Base-by-base conservation (phyloP, 2,888 invertebrate species). In the Melangyna quadrimaculata region DNA sequence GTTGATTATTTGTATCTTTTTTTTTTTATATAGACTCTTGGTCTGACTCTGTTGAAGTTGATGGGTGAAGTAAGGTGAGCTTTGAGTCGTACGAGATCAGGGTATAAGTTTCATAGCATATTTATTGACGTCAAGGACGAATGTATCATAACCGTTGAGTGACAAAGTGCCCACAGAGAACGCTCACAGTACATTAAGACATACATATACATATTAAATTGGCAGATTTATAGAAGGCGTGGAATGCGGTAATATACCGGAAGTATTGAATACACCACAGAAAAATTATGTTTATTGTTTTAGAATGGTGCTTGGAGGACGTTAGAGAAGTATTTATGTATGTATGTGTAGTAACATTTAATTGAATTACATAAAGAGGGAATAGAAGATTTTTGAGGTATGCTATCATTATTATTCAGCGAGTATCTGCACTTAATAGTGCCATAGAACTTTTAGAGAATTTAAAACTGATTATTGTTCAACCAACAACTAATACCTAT, bases 91-190 rank as follows among this genome's bases (percentile, higher is more conserved):
- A 29, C 19, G 29, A 19, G 40, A 40, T 40, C 40, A 40, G 45
- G 43, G 65, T 78, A 32, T 70, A 22, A 27, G 48, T 51, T 78
- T 61, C 55, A 61, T 40, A 61, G 22, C 5, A 45, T 63, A 53
- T 40, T 35, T 19, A 57, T 59, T 77, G 78, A 43, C 82, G 67
- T 72, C 84, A 84, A 84, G 84, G 84, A 84, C 84, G 77, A 80
- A 79, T 55, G 80, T 80, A 79, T 83, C 74, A 83, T 83, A 83
- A 83, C 65, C 63, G 43, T 59, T 65, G 77, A 84, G 75, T 84
- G 75, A 80, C 79, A 84, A 77, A 84, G 72, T 84, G 79, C 40
- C 45, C 22, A 40, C 51, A 71, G 35, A 9, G 40, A 79, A 53
- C 17, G 43, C 55, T 8, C 12, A 14, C 14, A 53, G 29, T 78